Percentiles rank a stretch among this genome's conserved stretches.
Conservation (phyloP, 64 coral and sea anemone genomes). For the Montipora foliosa region DNA sequence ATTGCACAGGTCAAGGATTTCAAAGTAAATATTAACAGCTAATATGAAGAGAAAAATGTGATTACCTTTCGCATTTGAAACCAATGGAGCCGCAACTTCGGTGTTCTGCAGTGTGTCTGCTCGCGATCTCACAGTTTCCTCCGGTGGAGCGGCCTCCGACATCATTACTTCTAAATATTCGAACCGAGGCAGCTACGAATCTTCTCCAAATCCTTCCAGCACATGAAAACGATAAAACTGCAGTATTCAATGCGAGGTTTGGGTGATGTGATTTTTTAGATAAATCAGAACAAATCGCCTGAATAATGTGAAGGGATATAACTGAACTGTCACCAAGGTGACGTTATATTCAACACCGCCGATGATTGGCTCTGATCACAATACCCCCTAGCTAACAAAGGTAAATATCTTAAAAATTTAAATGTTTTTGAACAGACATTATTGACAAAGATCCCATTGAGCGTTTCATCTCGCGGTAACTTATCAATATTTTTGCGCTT, state of each 20-base stretch:
- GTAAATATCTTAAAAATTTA: too few relatives aligned
- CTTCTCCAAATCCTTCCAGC: background rate
- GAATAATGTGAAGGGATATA: background rate
- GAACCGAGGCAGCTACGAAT: background rate
- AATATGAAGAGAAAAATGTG: background rate
- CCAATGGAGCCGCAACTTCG: constrained; percentile 82
- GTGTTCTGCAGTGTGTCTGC: constrained; percentile 71
- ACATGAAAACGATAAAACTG: background rate
- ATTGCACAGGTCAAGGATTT: background rate
- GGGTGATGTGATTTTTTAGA: background rate
- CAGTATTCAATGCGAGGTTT: background rate
- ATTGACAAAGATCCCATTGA: too few relatives aligned
- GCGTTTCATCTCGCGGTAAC: too few relatives aligned
- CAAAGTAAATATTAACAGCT: background rate
- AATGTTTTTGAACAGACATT: too few relatives aligned
- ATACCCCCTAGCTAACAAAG: too few relatives aligned
- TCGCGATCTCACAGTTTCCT: constrained; percentile 61
- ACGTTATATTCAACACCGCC: constrained; percentile 45
- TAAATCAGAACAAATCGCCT: background rate
- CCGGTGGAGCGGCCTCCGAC: constrained; percentile 69
- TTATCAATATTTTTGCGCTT: too few relatives aligned
- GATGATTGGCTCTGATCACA: constrained; percentile 23
- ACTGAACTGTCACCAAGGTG: constrained; percentile 10
- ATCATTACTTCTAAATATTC: constrained; percentile 49
- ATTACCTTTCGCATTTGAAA: constrained; percentile 76